Percentiles rank a stretch among this genome's conserved stretches.
Evolutionary conservation across 2,888 invertebrate species (phyloP).

Genomic region (Agonopterix heracliana): DNA sequence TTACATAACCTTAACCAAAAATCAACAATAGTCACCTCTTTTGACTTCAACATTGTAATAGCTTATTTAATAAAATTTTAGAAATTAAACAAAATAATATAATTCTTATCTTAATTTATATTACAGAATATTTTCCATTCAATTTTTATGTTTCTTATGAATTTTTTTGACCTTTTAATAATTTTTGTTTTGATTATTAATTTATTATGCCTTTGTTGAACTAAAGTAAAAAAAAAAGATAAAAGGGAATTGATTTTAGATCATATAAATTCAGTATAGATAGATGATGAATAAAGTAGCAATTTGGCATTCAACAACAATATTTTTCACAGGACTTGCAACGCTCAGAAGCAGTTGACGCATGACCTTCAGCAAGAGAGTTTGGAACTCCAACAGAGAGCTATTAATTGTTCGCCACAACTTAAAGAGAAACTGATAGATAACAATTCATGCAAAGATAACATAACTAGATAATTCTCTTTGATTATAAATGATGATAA

Average conservation of each 20-base stretch:
- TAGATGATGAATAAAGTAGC: too few relatives aligned
- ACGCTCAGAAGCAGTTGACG: slow-evolving; percentile 56
- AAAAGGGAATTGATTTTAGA: too few relatives aligned
- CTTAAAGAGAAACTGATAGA: slow-evolving; percentile 56
- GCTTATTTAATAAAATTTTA: slow-evolving; percentile 3
- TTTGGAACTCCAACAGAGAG: slow-evolving; percentile 62
- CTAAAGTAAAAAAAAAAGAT: too few relatives aligned
- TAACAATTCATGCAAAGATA: slow-evolving; percentile 11
- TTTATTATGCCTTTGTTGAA: too few relatives aligned
- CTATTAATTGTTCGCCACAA: slow-evolving; percentile 54
- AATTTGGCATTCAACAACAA: too few relatives aligned
- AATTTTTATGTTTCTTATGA: slow-evolving; percentile 25
- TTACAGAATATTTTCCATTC: too few relatives aligned
- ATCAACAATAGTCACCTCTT: slow-evolving; percentile 45
- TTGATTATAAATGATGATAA: too few relatives aligned
- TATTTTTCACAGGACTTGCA: slow-evolving; percentile 45
- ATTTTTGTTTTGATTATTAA: too few relatives aligned
- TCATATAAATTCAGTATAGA: too few relatives aligned
- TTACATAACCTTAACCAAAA: slow-evolving; percentile 16
- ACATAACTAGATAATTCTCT: too few relatives aligned
- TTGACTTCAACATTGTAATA: slow-evolving; percentile 53
- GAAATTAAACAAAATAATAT: slow-evolving; percentile 29
- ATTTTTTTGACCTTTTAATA: slow-evolving; percentile 1
- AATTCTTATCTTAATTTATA: slow-evolving; percentile 15
- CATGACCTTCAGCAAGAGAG: slow-evolving; percentile 66